phyloP scores from a whole-genome alignment of 2,888 invertebrate genomes.

The Meliscaeva auricollis region DNA sequence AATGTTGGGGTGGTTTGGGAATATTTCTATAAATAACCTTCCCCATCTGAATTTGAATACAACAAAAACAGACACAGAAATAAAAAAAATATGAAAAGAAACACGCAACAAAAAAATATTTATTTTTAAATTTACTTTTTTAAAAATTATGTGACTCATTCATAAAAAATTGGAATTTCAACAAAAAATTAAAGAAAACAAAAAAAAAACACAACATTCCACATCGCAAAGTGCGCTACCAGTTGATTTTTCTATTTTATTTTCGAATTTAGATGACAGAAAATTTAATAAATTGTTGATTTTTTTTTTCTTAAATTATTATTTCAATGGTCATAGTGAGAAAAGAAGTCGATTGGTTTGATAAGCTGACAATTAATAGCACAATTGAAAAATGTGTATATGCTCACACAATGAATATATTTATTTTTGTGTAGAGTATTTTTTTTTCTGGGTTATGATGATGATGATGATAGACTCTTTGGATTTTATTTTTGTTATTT shows the following conservation, averaged over 20 bases:
- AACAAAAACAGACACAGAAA: background rate
- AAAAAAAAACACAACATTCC: slow-evolving; percentile 54
- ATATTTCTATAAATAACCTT: slow-evolving; percentile 54
- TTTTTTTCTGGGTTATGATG: slow-evolving; percentile 23
- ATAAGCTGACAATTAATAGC: slow-evolving; percentile 70
- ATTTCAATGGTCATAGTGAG: slow-evolving; percentile 26
- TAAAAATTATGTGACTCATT: slow-evolving; percentile 71
- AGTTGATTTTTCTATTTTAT: slow-evolving; percentile 58
- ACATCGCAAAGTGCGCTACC: slow-evolving; percentile 33
- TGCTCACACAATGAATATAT: too few relatives aligned
- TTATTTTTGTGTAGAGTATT: slow-evolving; percentile 24
- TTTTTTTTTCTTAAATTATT: slow-evolving; percentile 15
- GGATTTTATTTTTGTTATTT: background rate
- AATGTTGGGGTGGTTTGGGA: slow-evolving; percentile 26
- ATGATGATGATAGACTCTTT: slow-evolving; percentile 46
- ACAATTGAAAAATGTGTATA: slow-evolving; percentile 35
- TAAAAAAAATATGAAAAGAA: slow-evolving; percentile 12
- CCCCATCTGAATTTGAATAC: slow-evolving; percentile 2
- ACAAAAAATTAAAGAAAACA: slow-evolving; percentile 41
- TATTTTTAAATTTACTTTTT: slow-evolving; percentile 63
- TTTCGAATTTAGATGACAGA: slow-evolving; percentile 57
- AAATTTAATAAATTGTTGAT: slow-evolving; percentile 44
- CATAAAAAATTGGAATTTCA: slow-evolving; percentile 61
- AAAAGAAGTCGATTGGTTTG: slow-evolving; percentile 50
- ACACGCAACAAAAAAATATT: slow-evolving; percentile 30